Conservation (phyloP, 2,888 invertebrate genomes). For the Lepeophtheirus nordmannii region DNA sequence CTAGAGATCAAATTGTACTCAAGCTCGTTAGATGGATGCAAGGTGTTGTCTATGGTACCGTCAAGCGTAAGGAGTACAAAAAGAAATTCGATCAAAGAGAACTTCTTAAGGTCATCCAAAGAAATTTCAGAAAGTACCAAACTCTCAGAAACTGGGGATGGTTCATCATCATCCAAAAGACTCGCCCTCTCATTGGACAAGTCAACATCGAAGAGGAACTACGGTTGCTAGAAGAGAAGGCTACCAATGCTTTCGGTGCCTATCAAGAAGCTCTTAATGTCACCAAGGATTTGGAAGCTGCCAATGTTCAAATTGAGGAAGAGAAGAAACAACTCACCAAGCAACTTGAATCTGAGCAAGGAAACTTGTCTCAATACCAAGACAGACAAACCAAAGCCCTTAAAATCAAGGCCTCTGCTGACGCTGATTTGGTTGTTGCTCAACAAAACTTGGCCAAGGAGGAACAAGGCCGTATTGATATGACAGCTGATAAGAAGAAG, state of each 20-base stretch:
- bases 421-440: slow-evolving; percentile 61
- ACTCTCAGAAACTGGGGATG: slow-evolving; percentile 98
- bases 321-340: slow-evolving; percentile 83
- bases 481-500: slow-evolving; percentile 42
- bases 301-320: slow-evolving; percentile 76
- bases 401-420: slow-evolving; percentile 90
- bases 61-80: slow-evolving; percentile 40
- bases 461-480: slow-evolving; percentile 41
- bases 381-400: slow-evolving; percentile 84
- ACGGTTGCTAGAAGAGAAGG: slow-evolving; percentile 62
- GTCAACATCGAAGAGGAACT: slow-evolving; percentile 97
- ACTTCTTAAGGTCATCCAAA: slow-evolving; percentile 81
- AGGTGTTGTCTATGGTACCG: slow-evolving; percentile 79
- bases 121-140: slow-evolving; percentile 98
- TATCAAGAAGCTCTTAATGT: slow-evolving; percentile 87
- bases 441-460: slow-evolving; percentile 44
- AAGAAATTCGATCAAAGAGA: slow-evolving; percentile 40
- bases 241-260: slow-evolving; percentile 81
- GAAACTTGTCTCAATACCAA: slow-evolving; percentile 73
- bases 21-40: slow-evolving; percentile 97
- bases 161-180: slow-evolving; percentile 99
- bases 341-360: slow-evolving; percentile 84
- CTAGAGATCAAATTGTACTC: slow-evolving; percentile 94
- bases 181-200: slow-evolving; percentile 98
- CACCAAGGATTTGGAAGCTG: slow-evolving; percentile 87